Evolutionary conservation across 92 coral and sea anemone genomes (phyloP).

Genomic region (Phenganax stokvisi): DNA sequence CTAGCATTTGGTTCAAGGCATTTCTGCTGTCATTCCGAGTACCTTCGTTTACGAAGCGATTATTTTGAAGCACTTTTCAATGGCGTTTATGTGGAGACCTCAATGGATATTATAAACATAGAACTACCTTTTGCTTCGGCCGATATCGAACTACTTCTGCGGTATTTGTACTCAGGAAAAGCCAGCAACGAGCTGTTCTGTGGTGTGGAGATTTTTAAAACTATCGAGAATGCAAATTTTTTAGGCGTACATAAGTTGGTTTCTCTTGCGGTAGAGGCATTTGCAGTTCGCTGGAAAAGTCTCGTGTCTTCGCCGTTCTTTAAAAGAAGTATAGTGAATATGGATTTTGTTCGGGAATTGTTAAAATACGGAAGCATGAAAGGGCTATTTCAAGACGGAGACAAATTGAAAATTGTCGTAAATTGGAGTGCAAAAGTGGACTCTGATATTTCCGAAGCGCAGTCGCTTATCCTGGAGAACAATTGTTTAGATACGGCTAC

Average conservation of each 20-base stretch:
- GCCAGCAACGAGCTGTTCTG: conserved; percentile 61
- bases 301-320: conserved; percentile 68
- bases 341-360: conserved; percentile 63
- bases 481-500: conserved; percentile 73
- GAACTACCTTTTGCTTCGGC: conserved; percentile 76
- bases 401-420: conserved; percentile 68
- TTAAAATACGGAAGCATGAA: conserved; percentile 79
- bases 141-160: conserved; percentile 68
- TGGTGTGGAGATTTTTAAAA: conserved; percentile 70
- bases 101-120: conserved; percentile 69
- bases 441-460: conserved; percentile 55
- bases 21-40: conserved; percentile 83
- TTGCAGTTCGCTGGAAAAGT: conserved; percentile 83
- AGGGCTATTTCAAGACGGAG: conserved; percentile 70
- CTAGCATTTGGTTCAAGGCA: conserved; percentile 64
- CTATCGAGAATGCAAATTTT: conserved; percentile 71
- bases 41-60: conserved; percentile 75
- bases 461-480: conserved; percentile 59
- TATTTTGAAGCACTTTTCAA: conserved; percentile 75
- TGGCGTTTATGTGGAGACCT: conserved; percentile 67
- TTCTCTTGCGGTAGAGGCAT: conserved; percentile 61
- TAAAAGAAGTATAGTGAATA: conserved; percentile 72
- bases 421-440: conserved; percentile 78
- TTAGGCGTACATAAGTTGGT: conserved; percentile 73
- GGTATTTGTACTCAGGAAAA: conserved; percentile 74